phyloP scores from a whole-genome alignment of 2,888 invertebrate genomes.

The Lasioglossum morio region DNA sequence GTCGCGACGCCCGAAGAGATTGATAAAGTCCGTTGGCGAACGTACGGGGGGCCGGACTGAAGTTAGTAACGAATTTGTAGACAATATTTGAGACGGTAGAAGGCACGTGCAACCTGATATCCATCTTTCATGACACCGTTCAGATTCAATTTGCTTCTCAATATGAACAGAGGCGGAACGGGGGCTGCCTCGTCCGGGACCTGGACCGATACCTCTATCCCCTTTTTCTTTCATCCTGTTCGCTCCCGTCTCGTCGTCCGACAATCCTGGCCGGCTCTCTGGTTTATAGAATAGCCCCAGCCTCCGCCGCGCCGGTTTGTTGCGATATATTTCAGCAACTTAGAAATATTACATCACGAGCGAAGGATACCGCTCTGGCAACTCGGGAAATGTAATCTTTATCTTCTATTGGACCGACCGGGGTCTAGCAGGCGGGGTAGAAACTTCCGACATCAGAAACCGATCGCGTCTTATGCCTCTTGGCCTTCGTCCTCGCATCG shows the following conservation, averaged over 20 bases:
- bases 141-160: conserved; percentile 79
- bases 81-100: conserved; percentile 64
- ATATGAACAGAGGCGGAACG: conserved; percentile 70
- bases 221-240: neutral
- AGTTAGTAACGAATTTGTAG: conserved; percentile 74
- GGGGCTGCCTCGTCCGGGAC: conserved; percentile 37
- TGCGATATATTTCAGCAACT: conserved; percentile 67
- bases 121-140: conserved; percentile 79
- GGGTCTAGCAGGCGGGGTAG: neutral
- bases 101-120: conserved; percentile 72
- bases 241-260: neutral
- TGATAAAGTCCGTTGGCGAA: conserved; percentile 61
- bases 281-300: conserved; percentile 60
- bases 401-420: conserved; percentile 47
- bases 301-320: conserved; percentile 51
- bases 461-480: conserved; percentile 45
- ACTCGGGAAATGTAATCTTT: conserved; percentile 59
- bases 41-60: conserved; percentile 33
- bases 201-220: conserved; percentile 51
- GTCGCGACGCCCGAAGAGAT: conserved; percentile 56
- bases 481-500: conserved; percentile 11
- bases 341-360: conserved; percentile 69
- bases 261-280: conserved; percentile 21
- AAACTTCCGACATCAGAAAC: conserved; percentile 39
- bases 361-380: conserved; percentile 46